Base-by-base conservation (phyloP, 2,113 vertebrate genomes). In the Camelus bactrianus region DNA sequence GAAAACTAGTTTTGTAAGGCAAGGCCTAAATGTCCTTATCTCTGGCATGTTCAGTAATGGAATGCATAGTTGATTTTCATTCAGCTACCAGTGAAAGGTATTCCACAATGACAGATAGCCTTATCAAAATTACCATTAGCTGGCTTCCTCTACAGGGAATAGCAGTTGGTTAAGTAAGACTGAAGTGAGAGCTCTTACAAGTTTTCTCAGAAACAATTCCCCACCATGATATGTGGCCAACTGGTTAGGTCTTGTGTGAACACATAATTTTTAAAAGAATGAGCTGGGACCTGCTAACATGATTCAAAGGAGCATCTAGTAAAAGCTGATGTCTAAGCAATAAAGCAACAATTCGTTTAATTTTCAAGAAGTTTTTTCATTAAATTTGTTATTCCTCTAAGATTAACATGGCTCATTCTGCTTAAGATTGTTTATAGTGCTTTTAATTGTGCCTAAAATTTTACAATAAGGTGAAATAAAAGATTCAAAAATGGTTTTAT, bases 271-370 rank as follows among this genome's bases (percentile, higher is more conserved):
- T 76, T 70, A 22, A n/a, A 72, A 65, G 35, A 81, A 93, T 16
- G 50, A 70, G 35, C 62, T 62, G 26, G 28, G 22, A 64, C 80
- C 82, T 50, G 46, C 94, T 80, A 52, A 50, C 1, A 22, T 13
- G 42, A 77, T 91, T 76, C 58, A 94, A 80, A 67, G 69, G 50
- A 91, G 8, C 12, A 52, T 26, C 42, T 56, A 58, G 11, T 30
- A 88, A 65, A 77, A 91, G 38, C 13, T 62, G 42, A 90, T 88
- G 46, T 93, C 83, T 87, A 95, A 87, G 92, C 13, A 86, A 65
- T 52, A 90, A 58, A 46, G 12, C 24, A 88, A 69, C 52, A 56
- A 19, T 46, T 85, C 52, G 85, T 60, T 93, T 77, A 60, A 86
- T 73, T 60, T 77, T 52, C 13, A 73, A 82, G 81, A 84, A n/a